These are phyloP conservation scores for Struthidea cinerea DNA, from an alignment of 2,113 vertebrate species.

Conservation along the genomic window DNA sequence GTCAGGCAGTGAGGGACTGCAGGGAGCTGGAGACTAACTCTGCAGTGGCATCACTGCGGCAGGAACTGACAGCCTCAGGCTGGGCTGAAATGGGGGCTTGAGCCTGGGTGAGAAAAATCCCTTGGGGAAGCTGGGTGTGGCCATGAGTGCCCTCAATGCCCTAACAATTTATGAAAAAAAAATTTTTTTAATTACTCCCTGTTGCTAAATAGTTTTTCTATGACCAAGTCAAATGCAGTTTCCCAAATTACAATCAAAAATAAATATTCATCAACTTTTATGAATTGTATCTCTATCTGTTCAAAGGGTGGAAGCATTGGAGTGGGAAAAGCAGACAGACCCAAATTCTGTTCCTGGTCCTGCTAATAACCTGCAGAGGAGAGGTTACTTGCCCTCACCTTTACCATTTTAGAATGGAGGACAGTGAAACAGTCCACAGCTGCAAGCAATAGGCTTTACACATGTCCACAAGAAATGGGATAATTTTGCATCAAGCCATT, in stretches of 20 bases:
- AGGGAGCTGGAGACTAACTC: not conserved
- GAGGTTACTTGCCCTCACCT: not conserved
- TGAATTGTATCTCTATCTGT: not conserved
- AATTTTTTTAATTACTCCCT: not conserved
- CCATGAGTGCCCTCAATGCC: not conserved
- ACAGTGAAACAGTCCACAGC: not conserved
- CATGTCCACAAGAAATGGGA: not conserved
- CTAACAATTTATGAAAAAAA: not conserved
- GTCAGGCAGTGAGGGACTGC: not conserved
- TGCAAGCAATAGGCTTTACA: not conserved
- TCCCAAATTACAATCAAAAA: not conserved
- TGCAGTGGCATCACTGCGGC: accelerated
- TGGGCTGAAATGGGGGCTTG: not conserved
- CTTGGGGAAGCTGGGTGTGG: not conserved
- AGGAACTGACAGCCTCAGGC: not conserved
- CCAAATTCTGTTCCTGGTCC: not conserved
- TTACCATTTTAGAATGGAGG: not conserved
- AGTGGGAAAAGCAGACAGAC: not conserved
- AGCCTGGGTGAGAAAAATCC: not conserved
- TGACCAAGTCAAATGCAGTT: not conserved
- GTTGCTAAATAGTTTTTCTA: not conserved
- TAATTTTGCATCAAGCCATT: not conserved
- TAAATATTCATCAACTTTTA: not conserved
- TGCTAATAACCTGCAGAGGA: not conserved
- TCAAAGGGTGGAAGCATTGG: not conserved